Conservation (phyloP, 2,113 vertebrate species). For the Pyxicephalus adspersus region DNA sequence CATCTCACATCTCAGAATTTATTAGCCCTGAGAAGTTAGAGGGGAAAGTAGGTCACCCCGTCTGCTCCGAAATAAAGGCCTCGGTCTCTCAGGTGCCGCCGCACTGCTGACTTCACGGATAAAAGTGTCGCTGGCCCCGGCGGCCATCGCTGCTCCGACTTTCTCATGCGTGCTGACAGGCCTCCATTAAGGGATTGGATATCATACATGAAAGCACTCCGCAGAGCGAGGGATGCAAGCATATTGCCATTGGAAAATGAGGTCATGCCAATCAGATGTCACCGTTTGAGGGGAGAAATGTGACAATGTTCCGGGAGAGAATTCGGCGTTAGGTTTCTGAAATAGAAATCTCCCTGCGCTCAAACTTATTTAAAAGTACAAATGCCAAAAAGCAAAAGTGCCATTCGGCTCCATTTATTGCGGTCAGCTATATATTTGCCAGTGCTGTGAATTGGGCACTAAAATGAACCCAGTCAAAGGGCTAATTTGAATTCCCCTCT, state of each 20-base stretch:
- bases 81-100: conserved; percentile 22
- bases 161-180: background rate
- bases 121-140: background rate
- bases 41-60: conserved; percentile 39
- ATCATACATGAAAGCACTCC: conserved; percentile 23
- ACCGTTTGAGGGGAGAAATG: background rate
- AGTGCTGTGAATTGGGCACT: too few relatives aligned
- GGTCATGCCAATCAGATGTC: background rate
- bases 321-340: background rate
- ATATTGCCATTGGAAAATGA: background rate
- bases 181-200: conserved; percentile 8
- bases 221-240: background rate
- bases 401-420: too few relatives aligned
- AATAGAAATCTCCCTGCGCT: background rate
- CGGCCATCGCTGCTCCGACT: background rate
- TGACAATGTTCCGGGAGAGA: background rate
- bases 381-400: too few relatives aligned
- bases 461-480: too few relatives aligned
- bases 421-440: too few relatives aligned
- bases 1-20: conserved; percentile 22
- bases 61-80: conserved; percentile 28
- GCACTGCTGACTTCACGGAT: conserved; percentile 6
- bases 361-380: too few relatives aligned
- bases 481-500: too few relatives aligned
- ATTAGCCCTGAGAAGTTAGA: conserved; percentile 10